Percentiles rank a stretch among this genome's conserved stretches.
phyloP scores from a whole-genome alignment of 2,888 invertebrate genomes.

The Chrysolina americana region DNA sequence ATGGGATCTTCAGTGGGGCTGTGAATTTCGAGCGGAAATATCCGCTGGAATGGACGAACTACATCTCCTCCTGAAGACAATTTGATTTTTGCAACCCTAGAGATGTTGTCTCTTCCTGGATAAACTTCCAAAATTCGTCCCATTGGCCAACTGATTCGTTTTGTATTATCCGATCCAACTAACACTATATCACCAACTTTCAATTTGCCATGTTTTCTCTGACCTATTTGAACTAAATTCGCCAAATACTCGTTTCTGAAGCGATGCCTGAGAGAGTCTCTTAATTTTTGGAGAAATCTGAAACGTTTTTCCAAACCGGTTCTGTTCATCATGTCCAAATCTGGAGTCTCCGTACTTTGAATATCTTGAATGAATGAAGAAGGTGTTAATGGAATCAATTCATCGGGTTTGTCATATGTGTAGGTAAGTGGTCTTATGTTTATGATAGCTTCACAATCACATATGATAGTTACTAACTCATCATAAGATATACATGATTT shows the following conservation, averaged over 20 bases:
- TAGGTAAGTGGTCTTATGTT: conserved; percentile 33
- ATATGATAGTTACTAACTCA: conserved; percentile 27
- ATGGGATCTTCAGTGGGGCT: not conserved
- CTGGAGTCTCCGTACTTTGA: not conserved
- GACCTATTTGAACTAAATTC: not conserved
- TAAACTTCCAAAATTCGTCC: too few relatives aligned
- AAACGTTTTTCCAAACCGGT: not conserved
- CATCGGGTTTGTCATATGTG: conserved; percentile 8
- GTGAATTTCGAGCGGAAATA: not conserved
- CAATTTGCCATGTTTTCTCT: not conserved
- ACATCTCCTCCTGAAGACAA: not conserved
- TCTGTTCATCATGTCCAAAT: conserved; percentile 6
- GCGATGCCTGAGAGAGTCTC: conserved; percentile 4
- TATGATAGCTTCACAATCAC: conserved; percentile 31
- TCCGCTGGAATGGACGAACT: not conserved
- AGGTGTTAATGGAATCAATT: conserved; percentile 22
- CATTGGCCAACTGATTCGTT: too few relatives aligned
- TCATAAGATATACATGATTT: conserved; percentile 27
- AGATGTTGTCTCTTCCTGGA: too few relatives aligned
- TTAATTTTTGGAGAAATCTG: not conserved
- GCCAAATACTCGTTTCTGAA: not conserved
- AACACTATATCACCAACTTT: not conserved
- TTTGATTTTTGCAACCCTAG: too few relatives aligned
- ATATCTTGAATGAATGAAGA: conserved; percentile 21
- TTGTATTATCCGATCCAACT: not conserved